Conservation (phyloP, 2,113 vertebrate genomes). For the Zapus hudsonius region DNA sequence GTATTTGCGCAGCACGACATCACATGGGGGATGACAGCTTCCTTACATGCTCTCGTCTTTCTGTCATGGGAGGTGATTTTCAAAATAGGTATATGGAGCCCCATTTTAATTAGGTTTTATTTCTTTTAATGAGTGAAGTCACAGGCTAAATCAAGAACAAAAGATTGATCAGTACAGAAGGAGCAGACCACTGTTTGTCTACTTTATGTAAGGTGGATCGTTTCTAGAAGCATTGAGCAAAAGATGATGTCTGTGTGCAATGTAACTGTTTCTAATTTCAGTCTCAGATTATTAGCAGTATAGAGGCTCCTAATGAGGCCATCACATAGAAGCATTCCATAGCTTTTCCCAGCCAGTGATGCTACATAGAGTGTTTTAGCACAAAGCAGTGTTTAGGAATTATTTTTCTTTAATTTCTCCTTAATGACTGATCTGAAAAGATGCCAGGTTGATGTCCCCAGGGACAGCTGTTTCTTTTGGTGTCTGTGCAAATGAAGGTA, state of each 20-base stretch:
- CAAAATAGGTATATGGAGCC: slow-evolving; percentile 66
- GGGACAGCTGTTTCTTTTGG: slow-evolving; percentile 19
- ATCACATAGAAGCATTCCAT: slow-evolving; percentile 8
- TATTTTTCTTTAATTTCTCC: slow-evolving; percentile 36
- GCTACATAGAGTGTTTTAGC: slow-evolving; percentile 68
- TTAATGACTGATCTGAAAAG: slow-evolving; percentile 68
- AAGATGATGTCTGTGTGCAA: background rate
- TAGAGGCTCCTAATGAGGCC: slow-evolving; percentile 75
- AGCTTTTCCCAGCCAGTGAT: slow-evolving; percentile 72
- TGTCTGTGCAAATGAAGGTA: slow-evolving; percentile 1
- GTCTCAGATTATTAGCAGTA: slow-evolving; percentile 66
- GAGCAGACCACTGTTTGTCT: slow-evolving; percentile 29
- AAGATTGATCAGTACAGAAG: slow-evolving; percentile 65
- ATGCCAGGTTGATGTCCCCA: slow-evolving; percentile 53
- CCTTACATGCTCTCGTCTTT: slow-evolving; percentile 55
- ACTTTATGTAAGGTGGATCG: slow-evolving; percentile 56
- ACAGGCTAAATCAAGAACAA: slow-evolving; percentile 21
- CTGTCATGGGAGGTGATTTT: slow-evolving; percentile 71
- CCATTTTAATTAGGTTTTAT: slow-evolving; percentile 79
- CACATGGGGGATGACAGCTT: slow-evolving; percentile 48
- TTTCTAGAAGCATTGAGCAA: slow-evolving; percentile 54
- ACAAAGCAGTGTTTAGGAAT: slow-evolving; percentile 46
- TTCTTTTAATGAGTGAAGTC: slow-evolving; percentile 70
- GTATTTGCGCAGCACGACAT: slow-evolving; percentile 69
- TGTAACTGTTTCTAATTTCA: slow-evolving; percentile 78